Conservation (phyloP, 1,140 invertebrate species). For the Portunus trituberculatus region DNA sequence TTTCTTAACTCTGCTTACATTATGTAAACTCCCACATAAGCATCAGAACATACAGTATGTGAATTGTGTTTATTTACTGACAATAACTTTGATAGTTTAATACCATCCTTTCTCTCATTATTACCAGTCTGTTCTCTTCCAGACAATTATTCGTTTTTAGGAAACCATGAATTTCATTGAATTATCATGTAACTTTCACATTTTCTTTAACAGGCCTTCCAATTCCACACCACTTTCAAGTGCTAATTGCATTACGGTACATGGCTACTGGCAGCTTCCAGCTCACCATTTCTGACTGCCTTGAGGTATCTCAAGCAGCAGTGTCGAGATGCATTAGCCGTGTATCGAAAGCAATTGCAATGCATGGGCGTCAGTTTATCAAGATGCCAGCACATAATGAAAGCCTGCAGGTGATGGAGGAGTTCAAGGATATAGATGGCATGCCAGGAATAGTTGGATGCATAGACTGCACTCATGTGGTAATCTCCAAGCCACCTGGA, state of each 20-base stretch:
- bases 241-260: conserved; percentile 28
- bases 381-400: background rate
- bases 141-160: background rate
- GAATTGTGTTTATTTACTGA: too few relatives aligned
- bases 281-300: background rate
- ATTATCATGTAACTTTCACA: background rate
- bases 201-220: background rate
- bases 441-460: background rate
- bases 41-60: background rate
- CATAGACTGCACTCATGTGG: background rate
- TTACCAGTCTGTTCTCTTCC: too few relatives aligned
- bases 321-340: too few relatives aligned
- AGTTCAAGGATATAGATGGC: background rate
- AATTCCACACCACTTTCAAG: conserved; percentile 48
- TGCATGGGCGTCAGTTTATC: background rate
- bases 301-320: too few relatives aligned
- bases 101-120: too few relatives aligned
- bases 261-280: conserved; percentile 28
- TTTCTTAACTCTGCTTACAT: background rate
- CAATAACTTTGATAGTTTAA: too few relatives aligned
- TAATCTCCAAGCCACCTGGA: background rate
- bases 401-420: background rate
- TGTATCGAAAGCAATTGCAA: background rate
- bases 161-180: background rate
- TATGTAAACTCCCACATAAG: background rate